Evolutionary conservation across 2,888 invertebrate species (phyloP).

Genomic region (Crematogaster levior): DNA sequence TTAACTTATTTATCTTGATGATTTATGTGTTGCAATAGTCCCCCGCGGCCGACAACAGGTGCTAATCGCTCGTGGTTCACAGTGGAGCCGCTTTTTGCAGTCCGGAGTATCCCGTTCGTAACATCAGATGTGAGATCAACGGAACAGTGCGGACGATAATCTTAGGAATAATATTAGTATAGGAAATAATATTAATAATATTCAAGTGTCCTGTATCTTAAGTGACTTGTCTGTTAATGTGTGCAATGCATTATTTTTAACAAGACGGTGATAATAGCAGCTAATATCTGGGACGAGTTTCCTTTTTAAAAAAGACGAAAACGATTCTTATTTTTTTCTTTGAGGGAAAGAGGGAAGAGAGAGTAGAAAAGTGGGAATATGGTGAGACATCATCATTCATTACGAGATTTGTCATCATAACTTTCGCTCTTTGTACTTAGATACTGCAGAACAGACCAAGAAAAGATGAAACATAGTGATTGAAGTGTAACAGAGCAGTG

Average conservation of each 20-base stretch:
- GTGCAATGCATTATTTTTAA: neutral
- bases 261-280: neutral
- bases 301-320: neutral
- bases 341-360: neutral
- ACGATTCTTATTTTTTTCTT: neutral
- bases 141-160: neutral
- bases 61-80: neutral
- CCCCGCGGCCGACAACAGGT: neutral
- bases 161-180: neutral
- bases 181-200: neutral
- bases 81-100: neutral
- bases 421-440: neutral
- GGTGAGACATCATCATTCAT: neutral
- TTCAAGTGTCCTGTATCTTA: neutral
- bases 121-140: neutral
- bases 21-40: conserved; percentile 34
- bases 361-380: neutral
- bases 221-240: neutral
- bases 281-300: neutral
- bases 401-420: neutral
- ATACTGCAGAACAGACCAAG: neutral
- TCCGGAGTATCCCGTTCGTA: neutral
- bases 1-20: conserved; percentile 42
- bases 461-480: neutral
- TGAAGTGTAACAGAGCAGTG: neutral